Evolutionary conservation across 2,113 vertebrate genomes (phyloP), one percentile per base, ranked within the genome.

Genomic region (Sceloporus undulatus): DNA sequence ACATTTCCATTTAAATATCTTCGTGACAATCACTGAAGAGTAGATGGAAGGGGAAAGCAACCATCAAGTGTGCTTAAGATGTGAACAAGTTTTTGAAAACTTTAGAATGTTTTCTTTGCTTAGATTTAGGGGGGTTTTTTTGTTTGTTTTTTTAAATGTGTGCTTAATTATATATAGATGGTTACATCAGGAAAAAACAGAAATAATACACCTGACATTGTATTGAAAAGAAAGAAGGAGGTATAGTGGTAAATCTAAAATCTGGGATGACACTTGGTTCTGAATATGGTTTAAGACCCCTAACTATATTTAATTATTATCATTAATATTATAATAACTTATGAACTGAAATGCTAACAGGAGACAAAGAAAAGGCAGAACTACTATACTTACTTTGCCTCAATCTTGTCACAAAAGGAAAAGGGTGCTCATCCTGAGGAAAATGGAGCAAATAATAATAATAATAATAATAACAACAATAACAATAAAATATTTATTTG

Each of bases 1-100:
- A 94, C 94, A 94, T 96, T 96, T 93, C 54, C 76, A 87, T 95
- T 94, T 94, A 91, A 93, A 92, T 94, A 95, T 94, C 86, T 93
- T 96, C 91, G 82, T 96, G 94, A 95, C 94, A 95, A 92, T 92
- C 94, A 93, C 92, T 92, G 93, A 87, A 86, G 77, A 73, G 87
- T 89, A 93, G 92, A 95, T 90, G 82, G 85, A 96, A 94, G 89
- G 95, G 95, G 94, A 95, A 89, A 82, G 95, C 59, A 95, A 94
- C 92, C 89, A 90, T 91, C 0, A 40, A 1, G 90, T 90, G 9
- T 23, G 92, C 87, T 95, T 90, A 68, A 81, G 84, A 93, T 80
- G 85, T 68, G 66, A 73, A 93, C 80, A 92, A 87, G 85, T 93
- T 96, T 94, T 90, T 68, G 59, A 90, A 94, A 93, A 79, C 88